Evolutionary conservation across 2,888 invertebrate genomes (phyloP), one percentile per base, ranked within the genome.

Genomic region (Xylota segnis): DNA sequence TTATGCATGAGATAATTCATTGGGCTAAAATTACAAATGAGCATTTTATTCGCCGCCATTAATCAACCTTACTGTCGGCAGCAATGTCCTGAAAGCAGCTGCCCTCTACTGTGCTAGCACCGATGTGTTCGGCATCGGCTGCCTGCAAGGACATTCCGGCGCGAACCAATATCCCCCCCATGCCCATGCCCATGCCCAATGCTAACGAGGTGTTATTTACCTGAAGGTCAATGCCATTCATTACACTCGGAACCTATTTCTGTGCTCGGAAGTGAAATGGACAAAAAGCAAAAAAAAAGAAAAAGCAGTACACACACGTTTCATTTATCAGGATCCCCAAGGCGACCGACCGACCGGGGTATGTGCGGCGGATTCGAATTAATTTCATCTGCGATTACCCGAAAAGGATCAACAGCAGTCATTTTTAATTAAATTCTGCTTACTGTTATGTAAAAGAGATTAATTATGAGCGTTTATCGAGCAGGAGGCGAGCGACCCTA

Each of bases 381-480:
- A 82, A 83, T 76, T 71, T 58, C 50, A 43, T 82, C 50, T 45
- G 47, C 68, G 34, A 52, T 75, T 75, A 68, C 18, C 45, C 71
- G 34, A 47, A 47, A 29, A 47, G 70, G 45, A 65, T 71, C 63
- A 54, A 72, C 61, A 32, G 66, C 59, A 72, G 83, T 77, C 65
- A 59, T 72, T 72, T 83, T 83, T 83, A 83, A 83, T 83, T 77
- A 83, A 83, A 83, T 66, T 72, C 77, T 66, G 43, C 43, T 65
- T 65, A 58, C 47, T 34, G 27, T 43, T 56, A 37, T 56, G 56
- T 43, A 59, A 50, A 66, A 23, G 71, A 83, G 77, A 83, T 83
- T 83, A 83, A 83, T 83, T 71, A 72, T 52, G 10, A 66, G 18
- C 71, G 52, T 77, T 83, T 72, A 66, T 76, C 45, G 71, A 66